Evolutionary conservation across 2,113 vertebrate genomes (phyloP), one percentile per base, ranked within the genome.

Genomic region (Pangasianodon hypophthalmus): DNA sequence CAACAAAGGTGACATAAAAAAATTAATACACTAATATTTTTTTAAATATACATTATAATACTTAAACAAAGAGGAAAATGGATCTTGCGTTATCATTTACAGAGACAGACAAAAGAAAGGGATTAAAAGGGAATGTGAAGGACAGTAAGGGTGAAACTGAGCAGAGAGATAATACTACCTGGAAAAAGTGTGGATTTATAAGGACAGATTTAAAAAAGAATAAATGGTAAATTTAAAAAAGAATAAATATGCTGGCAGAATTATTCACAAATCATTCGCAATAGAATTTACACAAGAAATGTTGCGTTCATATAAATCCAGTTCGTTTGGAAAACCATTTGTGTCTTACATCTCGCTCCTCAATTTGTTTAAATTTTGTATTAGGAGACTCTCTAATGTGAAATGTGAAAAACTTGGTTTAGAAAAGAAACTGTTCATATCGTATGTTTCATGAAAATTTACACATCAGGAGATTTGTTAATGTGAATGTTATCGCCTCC

Each of bases 1-100:
- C 73, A 87, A 90, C 91, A 92, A 93, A 91, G 4, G 32, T 62
- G 21, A 10, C 29, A 21, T 3, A 67, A 44, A 62, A 48, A 41
- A 37, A 37, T 37, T 37, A 37, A 37, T 37, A 37, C 37, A 69
- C 14, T 69, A 69, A 29, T 26, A 29, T 29, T 29, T 29, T 69
- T 69, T 32, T 16, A 32, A 6, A 32, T 26, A 37, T 64, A 64
- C 4, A 14, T 41, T 37, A 71, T 75, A 44, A 13, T 37, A 71
- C 37, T 18, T 75, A 44, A 24, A 75, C 9, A 3, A 44, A 75
- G 6, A 44, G 71, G 37, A 9, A 44, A 75, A 10, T 75, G 37
- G 2, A 46, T 46, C 41, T 24, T 37, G 0, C 0, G 2, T 24
- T 81, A 4, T 64, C 4, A 29, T 41, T 52, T 52, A 32, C 41